Percentiles rank a stretch among this genome's conserved stretches.
These are phyloP conservation scores for Hipparchia sbordonii DNA, from an alignment of 2,888 invertebrate genomes.

Conservation along the genomic window DNA sequence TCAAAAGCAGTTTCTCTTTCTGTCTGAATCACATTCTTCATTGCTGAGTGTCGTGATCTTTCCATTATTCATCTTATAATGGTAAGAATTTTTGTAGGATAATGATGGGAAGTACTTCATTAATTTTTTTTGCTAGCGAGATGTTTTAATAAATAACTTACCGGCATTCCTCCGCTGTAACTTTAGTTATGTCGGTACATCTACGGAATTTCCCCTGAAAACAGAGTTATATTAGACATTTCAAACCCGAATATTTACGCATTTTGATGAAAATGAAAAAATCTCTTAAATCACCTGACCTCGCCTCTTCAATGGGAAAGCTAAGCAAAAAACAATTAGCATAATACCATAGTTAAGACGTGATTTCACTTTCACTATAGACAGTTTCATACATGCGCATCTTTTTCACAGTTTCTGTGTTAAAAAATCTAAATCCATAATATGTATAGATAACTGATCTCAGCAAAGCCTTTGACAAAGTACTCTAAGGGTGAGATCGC, in stretches of 20 bases:
- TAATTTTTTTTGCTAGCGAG: background rate
- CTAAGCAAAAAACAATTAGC: conserved; percentile 42
- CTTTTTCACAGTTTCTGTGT: background rate
- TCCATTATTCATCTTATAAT: no score
- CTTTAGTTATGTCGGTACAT: conserved; percentile 96
- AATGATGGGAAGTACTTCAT: background rate
- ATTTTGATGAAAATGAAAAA: background rate
- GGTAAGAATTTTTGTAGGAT: no score
- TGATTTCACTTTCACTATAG: conserved; percentile 13
- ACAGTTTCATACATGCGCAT: conserved; percentile 10
- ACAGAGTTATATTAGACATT: conserved; percentile 38
- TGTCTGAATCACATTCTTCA: background rate
- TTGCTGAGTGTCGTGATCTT: no score
- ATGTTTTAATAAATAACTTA: conserved; percentile 79
- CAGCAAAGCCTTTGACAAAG: background rate
- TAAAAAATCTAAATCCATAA: background rate
- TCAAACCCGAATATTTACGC: background rate
- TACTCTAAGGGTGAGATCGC: background rate
- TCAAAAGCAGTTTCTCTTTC: background rate
- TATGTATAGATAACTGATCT: background rate
- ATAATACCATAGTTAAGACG: conserved; percentile 28
- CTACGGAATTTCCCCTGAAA: conserved; percentile 97
- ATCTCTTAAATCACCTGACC: conserved; percentile 54
- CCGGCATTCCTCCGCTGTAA: conserved; percentile 93
- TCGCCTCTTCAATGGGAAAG: conserved; percentile 48